phyloP scores from a whole-genome alignment of 53 echinoderm and acorn worm genomes.

The Glandiceps talaboti region DNA sequence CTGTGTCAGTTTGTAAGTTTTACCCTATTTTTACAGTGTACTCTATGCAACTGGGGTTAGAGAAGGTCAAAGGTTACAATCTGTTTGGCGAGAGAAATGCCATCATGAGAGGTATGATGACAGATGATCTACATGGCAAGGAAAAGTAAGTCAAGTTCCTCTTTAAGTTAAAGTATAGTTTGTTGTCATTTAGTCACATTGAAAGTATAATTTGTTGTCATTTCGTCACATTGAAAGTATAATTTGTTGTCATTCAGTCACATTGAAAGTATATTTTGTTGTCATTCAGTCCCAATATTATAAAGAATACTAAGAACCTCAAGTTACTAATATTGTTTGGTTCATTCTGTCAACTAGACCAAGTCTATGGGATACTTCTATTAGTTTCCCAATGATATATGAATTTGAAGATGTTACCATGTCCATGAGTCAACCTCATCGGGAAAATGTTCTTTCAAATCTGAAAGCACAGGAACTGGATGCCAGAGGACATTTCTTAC shows the following conservation, averaged over 20 bases:
- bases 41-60: conserved; percentile 73
- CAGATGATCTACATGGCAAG: conserved; percentile 33
- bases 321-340: too few relatives aligned
- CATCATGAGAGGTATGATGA: conserved; percentile 54
- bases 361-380: conserved; percentile 31
- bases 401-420: conserved; percentile 34
- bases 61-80: conserved; percentile 42
- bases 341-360: too few relatives aligned
- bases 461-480: conserved; percentile 44
- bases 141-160: conserved; percentile 49
- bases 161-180: too few relatives aligned
- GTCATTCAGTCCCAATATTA: too few relatives aligned
- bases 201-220: too few relatives aligned
- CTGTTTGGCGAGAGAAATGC: conserved; percentile 53
- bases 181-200: too few relatives aligned
- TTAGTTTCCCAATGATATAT: conserved; percentile 42
- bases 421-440: conserved; percentile 6
- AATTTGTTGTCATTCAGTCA: too few relatives aligned
- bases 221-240: too few relatives aligned
- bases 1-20: too few relatives aligned
- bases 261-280: too few relatives aligned
- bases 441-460: conserved; percentile 17
- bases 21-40: conserved; percentile 33
- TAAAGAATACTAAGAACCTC: too few relatives aligned
- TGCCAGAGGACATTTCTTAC: conserved; percentile 54